These are phyloP conservation scores for Porites lutea DNA, from an alignment of 64 coral and sea anemone genomes.

Conservation along the genomic window DNA sequence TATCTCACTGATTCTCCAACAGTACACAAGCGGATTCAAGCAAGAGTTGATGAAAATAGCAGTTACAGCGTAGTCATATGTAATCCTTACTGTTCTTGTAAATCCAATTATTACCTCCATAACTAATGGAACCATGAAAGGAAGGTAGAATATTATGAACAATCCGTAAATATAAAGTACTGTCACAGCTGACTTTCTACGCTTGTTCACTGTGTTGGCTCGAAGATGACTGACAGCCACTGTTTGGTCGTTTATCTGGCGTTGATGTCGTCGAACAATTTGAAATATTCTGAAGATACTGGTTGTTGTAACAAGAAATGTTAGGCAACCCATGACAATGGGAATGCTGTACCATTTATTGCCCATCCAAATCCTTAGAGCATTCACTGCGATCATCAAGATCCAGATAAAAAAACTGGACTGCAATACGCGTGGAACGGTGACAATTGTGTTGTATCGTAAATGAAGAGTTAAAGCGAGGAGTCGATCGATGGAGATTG, in stretches of 20 bases:
- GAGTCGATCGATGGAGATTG: no score
- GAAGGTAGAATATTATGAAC: neutral
- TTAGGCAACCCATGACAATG: neutral
- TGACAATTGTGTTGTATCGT: no score
- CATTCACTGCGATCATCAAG: no score
- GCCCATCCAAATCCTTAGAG: no score
- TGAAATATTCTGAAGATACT: constrained; percentile 44
- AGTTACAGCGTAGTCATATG: neutral
- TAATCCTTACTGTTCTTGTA: neutral
- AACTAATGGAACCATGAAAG: neutral
- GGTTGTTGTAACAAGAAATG: constrained; percentile 16
- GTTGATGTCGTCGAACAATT: neutral
- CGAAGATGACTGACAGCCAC: neutral
- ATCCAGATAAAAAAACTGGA: no score
- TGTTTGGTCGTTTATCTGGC: neutral
- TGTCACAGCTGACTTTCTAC: neutral
- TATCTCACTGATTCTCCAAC: constrained; percentile 7
- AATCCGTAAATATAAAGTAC: neutral
- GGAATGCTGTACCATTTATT: no score
- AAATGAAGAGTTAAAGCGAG: no score
- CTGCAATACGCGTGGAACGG: no score
- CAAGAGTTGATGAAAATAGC: neutral
- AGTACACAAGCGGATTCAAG: neutral
- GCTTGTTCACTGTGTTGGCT: neutral
- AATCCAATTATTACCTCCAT: neutral